A percentile compares a stretch with the other conserved stretches of the same genome.
Evolutionary conservation across 2,113 vertebrate species (phyloP).

Genomic region (Vombatus ursinus): DNA sequence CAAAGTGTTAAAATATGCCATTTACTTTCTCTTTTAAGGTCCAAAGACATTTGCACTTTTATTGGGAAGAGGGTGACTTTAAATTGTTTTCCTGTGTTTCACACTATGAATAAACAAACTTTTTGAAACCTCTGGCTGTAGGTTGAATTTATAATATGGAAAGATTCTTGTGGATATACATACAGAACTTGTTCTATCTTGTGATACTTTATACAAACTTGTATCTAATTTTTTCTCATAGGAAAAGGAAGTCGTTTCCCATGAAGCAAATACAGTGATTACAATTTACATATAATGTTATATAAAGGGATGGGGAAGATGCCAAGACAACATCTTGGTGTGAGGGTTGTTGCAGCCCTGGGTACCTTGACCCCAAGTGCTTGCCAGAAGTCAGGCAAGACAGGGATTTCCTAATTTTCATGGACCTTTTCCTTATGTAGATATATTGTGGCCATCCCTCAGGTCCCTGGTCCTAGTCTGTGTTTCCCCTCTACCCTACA

Average conservation of each 20-base stretch:
- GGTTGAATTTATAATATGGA: neutral
- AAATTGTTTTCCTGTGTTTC: conserved; percentile 73
- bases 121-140: conserved; percentile 58
- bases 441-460: neutral
- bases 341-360: neutral
- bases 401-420: neutral
- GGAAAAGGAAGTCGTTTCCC: neutral
- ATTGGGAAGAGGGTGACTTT: conserved; percentile 67
- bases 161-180: neutral
- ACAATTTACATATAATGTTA: neutral
- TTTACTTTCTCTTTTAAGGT: conserved; percentile 76
- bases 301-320: neutral
- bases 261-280: neutral
- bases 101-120: conserved; percentile 82
- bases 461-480: conserved; percentile 47
- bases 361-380: neutral
- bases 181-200: neutral
- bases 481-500: conserved; percentile 25
- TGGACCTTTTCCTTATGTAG: neutral
- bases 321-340: neutral
- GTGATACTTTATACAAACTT: neutral
- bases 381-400: neutral
- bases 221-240: neutral
- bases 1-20: conserved; percentile 39
- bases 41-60: conserved; percentile 82